These are phyloP conservation scores for Mimumesa dahlbomi DNA, from an alignment of 2,888 invertebrate species.

Conservation along the genomic window DNA sequence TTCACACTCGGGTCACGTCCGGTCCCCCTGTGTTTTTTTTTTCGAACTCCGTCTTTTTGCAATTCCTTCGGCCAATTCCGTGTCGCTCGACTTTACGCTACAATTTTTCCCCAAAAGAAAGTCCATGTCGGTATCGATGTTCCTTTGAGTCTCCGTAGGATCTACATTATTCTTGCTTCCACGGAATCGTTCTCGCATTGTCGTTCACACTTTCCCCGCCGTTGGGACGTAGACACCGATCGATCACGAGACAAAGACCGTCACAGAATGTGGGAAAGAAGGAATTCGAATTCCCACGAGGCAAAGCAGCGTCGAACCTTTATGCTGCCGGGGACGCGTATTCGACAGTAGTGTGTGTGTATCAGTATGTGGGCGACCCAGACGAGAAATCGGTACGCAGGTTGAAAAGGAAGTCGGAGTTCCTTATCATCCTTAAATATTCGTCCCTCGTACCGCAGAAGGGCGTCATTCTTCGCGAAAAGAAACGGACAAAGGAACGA, in stretches of 20 bases:
- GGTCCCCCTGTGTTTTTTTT: too few relatives aligned
- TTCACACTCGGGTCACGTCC: too few relatives aligned
- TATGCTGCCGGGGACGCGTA: constrained; percentile 26
- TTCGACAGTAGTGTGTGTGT: constrained; percentile 17
- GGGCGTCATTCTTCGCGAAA: constrained; percentile 5
- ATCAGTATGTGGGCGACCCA: neutral
- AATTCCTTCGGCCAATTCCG: neutral
- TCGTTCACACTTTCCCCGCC: neutral
- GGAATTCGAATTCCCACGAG: constrained; percentile 31
- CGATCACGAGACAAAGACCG: constrained; percentile 26
- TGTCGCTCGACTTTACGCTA: neutral
- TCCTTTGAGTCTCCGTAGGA: neutral
- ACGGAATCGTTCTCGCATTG: neutral
- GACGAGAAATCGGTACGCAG: constrained; percentile 14
- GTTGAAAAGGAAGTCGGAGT: constrained; percentile 27
- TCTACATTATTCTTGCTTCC: constrained; percentile 16
- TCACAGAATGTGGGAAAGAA: neutral
- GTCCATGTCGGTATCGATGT: neutral
- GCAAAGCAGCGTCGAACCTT: constrained; percentile 10
- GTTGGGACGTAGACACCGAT: constrained; percentile 9
- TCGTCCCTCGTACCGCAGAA: constrained; percentile 28
- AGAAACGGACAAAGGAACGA: constrained; percentile 4
- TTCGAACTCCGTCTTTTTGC: neutral
- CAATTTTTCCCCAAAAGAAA: neutral
- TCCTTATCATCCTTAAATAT: constrained; percentile 52